Evolutionary conservation across 2,888 invertebrate species (phyloP).

Genomic region (Trichacis sp.): DNA sequence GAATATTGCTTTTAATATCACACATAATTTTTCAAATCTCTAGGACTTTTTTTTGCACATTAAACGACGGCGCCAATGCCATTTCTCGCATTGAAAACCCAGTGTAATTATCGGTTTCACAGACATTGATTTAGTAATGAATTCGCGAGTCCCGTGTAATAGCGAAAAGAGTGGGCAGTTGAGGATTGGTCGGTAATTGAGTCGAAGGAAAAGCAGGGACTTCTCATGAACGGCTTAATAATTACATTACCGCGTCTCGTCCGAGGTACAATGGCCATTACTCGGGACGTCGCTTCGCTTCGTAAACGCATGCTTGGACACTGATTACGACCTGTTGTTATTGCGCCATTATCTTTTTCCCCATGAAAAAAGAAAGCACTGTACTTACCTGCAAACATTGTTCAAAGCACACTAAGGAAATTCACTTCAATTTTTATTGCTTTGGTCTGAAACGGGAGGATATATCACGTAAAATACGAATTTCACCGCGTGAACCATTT

Average conservation of each 20-base stretch:
- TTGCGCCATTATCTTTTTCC: conserved; percentile 21
- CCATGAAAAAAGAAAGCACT: not conserved
- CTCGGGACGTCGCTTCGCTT: conserved; percentile 46
- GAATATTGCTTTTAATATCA: no score
- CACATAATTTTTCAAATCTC: no score
- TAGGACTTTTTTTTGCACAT: no score
- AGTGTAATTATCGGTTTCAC: not conserved
- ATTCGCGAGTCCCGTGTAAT: not conserved
- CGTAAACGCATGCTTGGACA: conserved; percentile 38
- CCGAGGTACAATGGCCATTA: conserved; percentile 60
- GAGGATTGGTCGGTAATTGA: conserved; percentile 55
- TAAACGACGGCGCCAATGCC: no score
- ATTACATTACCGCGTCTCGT: conserved; percentile 54
- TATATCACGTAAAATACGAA: no score
- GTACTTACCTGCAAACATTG: no score
- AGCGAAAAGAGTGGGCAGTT: conserved; percentile 39
- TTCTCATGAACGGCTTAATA: conserved; percentile 52
- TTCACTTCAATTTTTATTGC: no score
- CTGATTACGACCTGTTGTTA: conserved; percentile 34
- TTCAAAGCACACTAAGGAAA: no score
- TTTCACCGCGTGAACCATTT: no score
- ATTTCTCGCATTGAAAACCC: no score
- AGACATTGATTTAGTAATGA: not conserved
- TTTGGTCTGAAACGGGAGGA: no score
- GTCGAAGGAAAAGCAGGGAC: conserved; percentile 48